Percentiles rank a stretch among this genome's conserved stretches.
Conservation (phyloP, 2,888 invertebrate species). For the Drosophila maculinotata region DNA sequence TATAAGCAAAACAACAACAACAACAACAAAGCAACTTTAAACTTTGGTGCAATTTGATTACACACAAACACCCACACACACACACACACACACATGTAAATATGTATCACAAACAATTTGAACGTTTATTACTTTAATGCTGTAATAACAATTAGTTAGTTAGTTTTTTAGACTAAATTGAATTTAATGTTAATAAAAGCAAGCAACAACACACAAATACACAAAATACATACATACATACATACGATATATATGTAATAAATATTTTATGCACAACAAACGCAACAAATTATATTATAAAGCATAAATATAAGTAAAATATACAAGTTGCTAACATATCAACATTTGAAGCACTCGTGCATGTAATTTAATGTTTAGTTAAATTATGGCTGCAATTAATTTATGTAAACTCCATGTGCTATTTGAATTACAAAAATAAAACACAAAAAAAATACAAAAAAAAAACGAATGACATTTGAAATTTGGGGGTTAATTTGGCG, state of each 20-base stretch:
- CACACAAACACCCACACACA: slow-evolving; percentile 27
- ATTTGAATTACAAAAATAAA: slow-evolving; percentile 70
- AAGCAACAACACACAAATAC: slow-evolving; percentile 29
- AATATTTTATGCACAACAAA: slow-evolving; percentile 43
- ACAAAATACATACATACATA: slow-evolving; percentile 22
- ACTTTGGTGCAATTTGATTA: slow-evolving; percentile 54
- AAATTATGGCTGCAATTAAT: slow-evolving; percentile 70
- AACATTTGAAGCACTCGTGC: slow-evolving; percentile 35
- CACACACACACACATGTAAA: slow-evolving; percentile 54
- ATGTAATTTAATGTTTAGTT: slow-evolving; percentile 61
- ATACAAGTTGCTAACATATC: slow-evolving; percentile 45
- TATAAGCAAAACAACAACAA: slow-evolving; percentile 8
- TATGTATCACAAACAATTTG: slow-evolving; percentile 47
- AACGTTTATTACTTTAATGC: slow-evolving; percentile 73
- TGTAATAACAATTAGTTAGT: slow-evolving; percentile 74
- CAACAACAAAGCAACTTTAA: neutral
- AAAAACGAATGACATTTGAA: slow-evolving; percentile 20
- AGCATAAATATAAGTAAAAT: slow-evolving; percentile 22
- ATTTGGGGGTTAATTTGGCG: slow-evolving; percentile 2
- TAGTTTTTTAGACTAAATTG: slow-evolving; percentile 49
- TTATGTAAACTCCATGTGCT: slow-evolving; percentile 73
- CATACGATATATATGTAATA: slow-evolving; percentile 37
- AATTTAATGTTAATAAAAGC: slow-evolving; percentile 52
- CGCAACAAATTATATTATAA: slow-evolving; percentile 31
- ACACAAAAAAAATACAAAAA: slow-evolving; percentile 35